Conservation (phyloP, 2,888 invertebrate species). For the Napeogenes sylphis region DNA sequence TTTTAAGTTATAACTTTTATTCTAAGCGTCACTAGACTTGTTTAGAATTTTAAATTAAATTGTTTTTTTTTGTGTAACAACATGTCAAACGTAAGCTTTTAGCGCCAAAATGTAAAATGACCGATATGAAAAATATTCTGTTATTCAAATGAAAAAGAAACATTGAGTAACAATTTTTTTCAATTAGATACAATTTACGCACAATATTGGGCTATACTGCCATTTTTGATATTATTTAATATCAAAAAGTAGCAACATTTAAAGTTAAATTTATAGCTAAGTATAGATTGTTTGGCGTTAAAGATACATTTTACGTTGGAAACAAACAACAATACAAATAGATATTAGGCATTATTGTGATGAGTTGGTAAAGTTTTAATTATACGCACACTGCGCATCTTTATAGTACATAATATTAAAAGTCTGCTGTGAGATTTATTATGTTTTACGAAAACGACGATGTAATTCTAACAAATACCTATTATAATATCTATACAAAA, state of each 20-base stretch:
- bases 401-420: constrained; percentile 5
- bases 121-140: no score
- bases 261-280: no score
- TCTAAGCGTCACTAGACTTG: constrained; percentile 16
- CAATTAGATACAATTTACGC: no score
- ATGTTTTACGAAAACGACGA: constrained; percentile 15
- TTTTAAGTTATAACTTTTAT: constrained; percentile 33
- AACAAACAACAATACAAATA: no score
- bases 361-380: not conserved
- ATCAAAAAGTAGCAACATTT: no score
- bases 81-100: not conserved
- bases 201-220: no score
- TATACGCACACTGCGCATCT: constrained; percentile 1
- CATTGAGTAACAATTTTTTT: no score
- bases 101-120: not conserved
- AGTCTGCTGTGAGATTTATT: constrained; percentile 36
- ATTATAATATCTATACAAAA: not conserved
- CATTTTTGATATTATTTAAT: no score
- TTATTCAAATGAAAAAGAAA: no score
- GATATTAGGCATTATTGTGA: constrained; percentile 15
- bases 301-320: no score
- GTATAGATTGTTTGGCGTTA: no score
- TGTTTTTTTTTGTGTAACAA: not conserved
- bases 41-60: constrained; percentile 3
- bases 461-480: not conserved